Conservation (phyloP, 2,113 vertebrate species). For the Charina bottae region DNA sequence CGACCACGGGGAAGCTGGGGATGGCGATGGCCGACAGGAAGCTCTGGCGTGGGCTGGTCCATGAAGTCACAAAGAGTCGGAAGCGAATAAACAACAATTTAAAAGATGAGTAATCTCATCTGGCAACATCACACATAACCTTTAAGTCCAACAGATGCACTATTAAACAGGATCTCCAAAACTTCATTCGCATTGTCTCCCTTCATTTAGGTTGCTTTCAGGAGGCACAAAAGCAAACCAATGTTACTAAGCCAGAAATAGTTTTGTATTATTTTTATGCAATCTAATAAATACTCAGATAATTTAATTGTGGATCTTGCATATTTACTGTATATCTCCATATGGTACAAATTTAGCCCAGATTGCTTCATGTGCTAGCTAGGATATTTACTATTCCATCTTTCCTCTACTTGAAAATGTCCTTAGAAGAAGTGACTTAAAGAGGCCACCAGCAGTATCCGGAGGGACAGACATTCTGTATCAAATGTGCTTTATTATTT, state of each 20-base stretch:
- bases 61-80: no score
- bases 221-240: background rate
- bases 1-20: no score
- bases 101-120: slow-evolving; percentile 11
- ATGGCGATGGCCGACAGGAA: no score
- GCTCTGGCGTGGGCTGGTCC: no score
- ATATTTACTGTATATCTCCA: background rate
- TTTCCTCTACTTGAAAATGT: background rate
- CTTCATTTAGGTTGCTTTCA: slow-evolving; percentile 25
- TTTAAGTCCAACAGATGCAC: slow-evolving; percentile 1
- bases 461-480: slow-evolving; percentile 32
- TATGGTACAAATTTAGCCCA: background rate
- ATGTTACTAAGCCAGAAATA: background rate
- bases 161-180: slow-evolving; percentile 20
- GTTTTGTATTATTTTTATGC: background rate
- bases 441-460: slow-evolving; percentile 3
- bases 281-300: background rate
- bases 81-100: no score
- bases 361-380: background rate
- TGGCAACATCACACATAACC: background rate
- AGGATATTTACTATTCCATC: background rate
- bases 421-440: background rate
- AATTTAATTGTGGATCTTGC: background rate
- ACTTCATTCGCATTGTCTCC: slow-evolving; percentile 27
- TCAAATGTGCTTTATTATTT: slow-evolving; percentile 11